A percentile compares a stretch with the other conserved stretches of the same genome.
These are phyloP conservation scores for Polietes domitor DNA, from an alignment of 2,888 invertebrate genomes.

Conservation along the genomic window DNA sequence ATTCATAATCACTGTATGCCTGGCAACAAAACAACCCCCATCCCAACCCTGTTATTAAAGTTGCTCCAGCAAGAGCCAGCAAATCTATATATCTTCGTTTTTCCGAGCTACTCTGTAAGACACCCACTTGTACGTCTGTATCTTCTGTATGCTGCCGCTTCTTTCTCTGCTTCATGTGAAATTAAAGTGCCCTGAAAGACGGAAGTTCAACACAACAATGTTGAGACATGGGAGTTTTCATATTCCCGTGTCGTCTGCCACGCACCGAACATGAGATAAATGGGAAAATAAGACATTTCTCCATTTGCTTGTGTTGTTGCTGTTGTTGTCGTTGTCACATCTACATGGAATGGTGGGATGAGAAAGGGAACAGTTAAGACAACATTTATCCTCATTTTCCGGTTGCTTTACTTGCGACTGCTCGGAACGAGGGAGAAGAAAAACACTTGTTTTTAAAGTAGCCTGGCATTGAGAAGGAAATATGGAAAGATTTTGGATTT, in stretches of 20 bases:
- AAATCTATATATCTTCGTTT: conserved; percentile 18
- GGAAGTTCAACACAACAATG: conserved; percentile 41
- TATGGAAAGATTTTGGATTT: too few relatives aligned
- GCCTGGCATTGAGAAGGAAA: too few relatives aligned
- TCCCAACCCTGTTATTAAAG: conserved; percentile 18
- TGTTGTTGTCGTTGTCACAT: not conserved
- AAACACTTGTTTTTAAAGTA: conserved; percentile 28
- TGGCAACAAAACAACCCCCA: not conserved
- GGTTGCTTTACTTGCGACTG: conserved; percentile 54
- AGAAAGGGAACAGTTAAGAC: conserved; percentile 51
- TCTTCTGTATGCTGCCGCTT: too few relatives aligned
- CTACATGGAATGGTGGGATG: not conserved
- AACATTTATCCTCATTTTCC: conserved; percentile 65
- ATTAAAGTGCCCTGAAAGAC: conserved; percentile 51
- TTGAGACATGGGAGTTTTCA: conserved; percentile 58
- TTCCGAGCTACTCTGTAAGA: not conserved
- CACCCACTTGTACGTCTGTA: conserved; percentile 47
- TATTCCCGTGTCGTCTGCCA: conserved; percentile 64
- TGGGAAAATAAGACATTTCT: conserved; percentile 37
- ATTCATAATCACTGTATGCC: conserved; percentile 56
- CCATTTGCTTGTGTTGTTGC: conserved; percentile 18
- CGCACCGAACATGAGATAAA: conserved; percentile 39
- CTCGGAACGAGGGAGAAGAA: not conserved
- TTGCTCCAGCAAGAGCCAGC: conserved; percentile 26
- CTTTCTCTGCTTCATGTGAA: conserved; percentile 30